A percentile compares a stretch with the other conserved stretches of the same genome.
Conservation (phyloP, 2,888 invertebrate genomes). For the Leptopilina syphax region DNA sequence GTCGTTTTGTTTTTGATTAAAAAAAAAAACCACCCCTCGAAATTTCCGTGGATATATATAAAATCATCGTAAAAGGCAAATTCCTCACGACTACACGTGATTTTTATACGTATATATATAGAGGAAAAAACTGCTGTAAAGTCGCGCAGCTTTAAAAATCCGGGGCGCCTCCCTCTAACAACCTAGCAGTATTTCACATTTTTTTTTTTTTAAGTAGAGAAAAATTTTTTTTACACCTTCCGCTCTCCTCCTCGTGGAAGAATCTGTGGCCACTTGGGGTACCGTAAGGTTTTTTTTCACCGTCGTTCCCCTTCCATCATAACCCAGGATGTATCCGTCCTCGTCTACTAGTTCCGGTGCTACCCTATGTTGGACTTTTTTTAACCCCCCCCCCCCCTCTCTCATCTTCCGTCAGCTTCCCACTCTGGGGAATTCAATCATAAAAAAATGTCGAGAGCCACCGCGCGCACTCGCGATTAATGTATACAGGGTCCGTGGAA, state of each 20-base stretch:
- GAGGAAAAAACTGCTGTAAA: constrained; percentile 58
- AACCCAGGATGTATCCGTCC: constrained; percentile 57
- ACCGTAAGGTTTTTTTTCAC: constrained; percentile 70
- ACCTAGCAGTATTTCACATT: constrained; percentile 72
- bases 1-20: constrained; percentile 7
- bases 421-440: constrained; percentile 28
- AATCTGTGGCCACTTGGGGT: constrained; percentile 75
- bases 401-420: constrained; percentile 27
- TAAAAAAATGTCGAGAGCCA: constrained; percentile 50
- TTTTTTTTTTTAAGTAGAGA: constrained; percentile 57
- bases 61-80: constrained; percentile 53
- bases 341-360: constrained; percentile 45
- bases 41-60: constrained; percentile 54
- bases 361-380: constrained; percentile 51
- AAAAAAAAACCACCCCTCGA: constrained; percentile 46
- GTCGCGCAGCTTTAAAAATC: constrained; percentile 46
- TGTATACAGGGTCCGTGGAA: constrained; percentile 51
- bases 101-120: constrained; percentile 43
- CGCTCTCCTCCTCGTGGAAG: constrained; percentile 61
- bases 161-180: constrained; percentile 56
- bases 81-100: constrained; percentile 58
- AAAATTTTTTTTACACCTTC: constrained; percentile 60
- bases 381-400: constrained; percentile 23
- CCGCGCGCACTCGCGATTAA: constrained; percentile 50
- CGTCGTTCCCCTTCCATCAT: constrained; percentile 41